Conservation (phyloP, 2,113 vertebrate species). For the Antennarius striatus region DNA sequence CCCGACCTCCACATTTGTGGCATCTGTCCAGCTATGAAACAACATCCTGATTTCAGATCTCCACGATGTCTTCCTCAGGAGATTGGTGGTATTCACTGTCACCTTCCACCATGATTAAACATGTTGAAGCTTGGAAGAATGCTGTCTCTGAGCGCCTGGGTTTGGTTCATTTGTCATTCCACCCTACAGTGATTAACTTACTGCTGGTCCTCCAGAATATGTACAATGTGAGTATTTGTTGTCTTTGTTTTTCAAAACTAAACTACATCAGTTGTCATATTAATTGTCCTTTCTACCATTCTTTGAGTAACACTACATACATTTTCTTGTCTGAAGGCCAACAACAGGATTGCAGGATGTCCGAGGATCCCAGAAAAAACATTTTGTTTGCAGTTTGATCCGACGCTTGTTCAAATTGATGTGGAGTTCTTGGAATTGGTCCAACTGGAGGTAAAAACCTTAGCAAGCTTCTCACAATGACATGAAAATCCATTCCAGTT, state of each 20-base stretch:
- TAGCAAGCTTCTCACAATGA: too few relatives aligned
- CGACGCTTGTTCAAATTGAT: not conserved
- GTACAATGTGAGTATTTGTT: slow-evolving; percentile 50
- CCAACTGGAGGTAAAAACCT: not conserved
- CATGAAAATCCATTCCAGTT: not conserved
- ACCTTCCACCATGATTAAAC: slow-evolving; percentile 13
- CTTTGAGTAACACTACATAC: not conserved
- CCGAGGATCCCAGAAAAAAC: slow-evolving; percentile 21
- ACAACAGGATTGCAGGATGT: slow-evolving; percentile 20
- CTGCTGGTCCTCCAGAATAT: slow-evolving; percentile 53
- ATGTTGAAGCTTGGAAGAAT: slow-evolving; percentile 59
- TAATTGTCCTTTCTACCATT: not conserved
- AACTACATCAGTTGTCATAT: not conserved
- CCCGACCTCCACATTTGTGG: not conserved
- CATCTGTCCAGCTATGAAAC: not conserved
- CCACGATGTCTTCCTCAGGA: slow-evolving; percentile 25
- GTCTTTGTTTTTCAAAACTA: not conserved
- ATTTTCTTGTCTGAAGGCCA: slow-evolving; percentile 44
- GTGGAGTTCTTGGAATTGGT: not conserved
- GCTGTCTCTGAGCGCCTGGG: slow-evolving; percentile 35
- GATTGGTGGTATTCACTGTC: slow-evolving; percentile 58
- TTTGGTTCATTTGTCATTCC: fast-evolving
- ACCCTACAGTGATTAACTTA: slow-evolving; percentile 29
- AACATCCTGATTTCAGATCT: not conserved
- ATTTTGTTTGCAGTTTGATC: slow-evolving; percentile 13